phyloP scores from a whole-genome alignment of 2,888 invertebrate genomes.

The Lagria hirta region DNA sequence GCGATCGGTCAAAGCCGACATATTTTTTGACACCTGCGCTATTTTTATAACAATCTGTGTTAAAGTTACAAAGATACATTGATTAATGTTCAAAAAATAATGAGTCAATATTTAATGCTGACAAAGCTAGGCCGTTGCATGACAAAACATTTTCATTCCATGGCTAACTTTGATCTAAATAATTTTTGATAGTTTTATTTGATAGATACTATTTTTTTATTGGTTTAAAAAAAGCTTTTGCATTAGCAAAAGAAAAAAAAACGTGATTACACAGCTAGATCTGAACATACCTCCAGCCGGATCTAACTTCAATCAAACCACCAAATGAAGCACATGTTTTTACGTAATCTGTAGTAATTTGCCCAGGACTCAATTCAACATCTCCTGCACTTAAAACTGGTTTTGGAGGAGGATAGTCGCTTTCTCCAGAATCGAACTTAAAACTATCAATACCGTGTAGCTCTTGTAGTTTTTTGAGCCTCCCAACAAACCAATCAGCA shows the following conservation, averaged over 20 bases:
- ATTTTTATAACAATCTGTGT: too few species aligned
- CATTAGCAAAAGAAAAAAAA: neutral
- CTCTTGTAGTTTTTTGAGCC: constrained; percentile 59
- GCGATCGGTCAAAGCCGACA: too few species aligned
- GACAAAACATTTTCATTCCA: too few species aligned
- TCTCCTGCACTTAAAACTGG: constrained; percentile 52
- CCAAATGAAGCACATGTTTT: constrained; percentile 62
- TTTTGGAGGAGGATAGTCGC: constrained; percentile 67
- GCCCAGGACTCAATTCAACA: constrained; percentile 59
- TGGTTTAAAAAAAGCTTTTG: neutral
- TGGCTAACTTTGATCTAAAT: too few species aligned
- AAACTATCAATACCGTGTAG: constrained; percentile 70
- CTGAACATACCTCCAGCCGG: constrained; percentile 58
- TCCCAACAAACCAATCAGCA: constrained; percentile 59
- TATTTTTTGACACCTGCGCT: too few species aligned
- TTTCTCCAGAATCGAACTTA: constrained; percentile 83
- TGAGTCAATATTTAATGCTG: too few species aligned
- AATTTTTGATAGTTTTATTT: too few species aligned
- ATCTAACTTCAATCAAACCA: constrained; percentile 67
- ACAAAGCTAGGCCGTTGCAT: too few species aligned
- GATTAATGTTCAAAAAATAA: too few species aligned
- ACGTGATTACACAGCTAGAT: neutral
- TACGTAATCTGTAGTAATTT: constrained; percentile 61
- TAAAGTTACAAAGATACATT: too few species aligned
- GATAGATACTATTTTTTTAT: too few species aligned